These are phyloP conservation scores for Ceriagrion tenellum DNA, from an alignment of 2,888 invertebrate species.

Conservation along the genomic window DNA sequence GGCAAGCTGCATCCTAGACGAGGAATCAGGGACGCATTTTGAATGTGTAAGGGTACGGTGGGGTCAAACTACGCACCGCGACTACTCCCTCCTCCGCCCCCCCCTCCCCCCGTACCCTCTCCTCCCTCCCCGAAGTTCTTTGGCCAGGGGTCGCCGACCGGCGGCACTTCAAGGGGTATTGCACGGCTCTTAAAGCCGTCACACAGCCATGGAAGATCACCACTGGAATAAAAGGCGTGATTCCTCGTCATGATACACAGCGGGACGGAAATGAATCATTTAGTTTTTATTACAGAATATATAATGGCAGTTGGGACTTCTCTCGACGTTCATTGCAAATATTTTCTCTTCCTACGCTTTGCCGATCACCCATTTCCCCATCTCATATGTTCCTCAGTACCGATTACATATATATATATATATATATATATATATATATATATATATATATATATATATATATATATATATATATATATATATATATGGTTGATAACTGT, in stretches of 20 bases:
- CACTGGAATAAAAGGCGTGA: not conserved
- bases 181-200: slow-evolving; percentile 16
- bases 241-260: not conserved
- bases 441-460: no score
- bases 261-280: not conserved
- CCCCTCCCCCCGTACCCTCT: not conserved
- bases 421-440: no score
- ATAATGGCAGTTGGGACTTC: not conserved
- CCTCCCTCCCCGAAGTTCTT: not conserved
- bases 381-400: not conserved
- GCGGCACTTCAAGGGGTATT: slow-evolving; percentile 22
- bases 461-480: no score
- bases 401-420: no score
- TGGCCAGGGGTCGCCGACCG: slow-evolving; percentile 36
- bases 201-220: not conserved
- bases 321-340: not conserved
- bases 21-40: slow-evolving; percentile 6
- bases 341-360: not conserved
- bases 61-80: slow-evolving; percentile 11
- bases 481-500: no score
- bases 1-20: not conserved
- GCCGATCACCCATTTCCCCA: not conserved
- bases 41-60: not conserved
- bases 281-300: not conserved
- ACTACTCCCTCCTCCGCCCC: not conserved